Evolutionary conservation across 1,140 invertebrate species (phyloP).

Genomic region (Cydia splendana): DNA sequence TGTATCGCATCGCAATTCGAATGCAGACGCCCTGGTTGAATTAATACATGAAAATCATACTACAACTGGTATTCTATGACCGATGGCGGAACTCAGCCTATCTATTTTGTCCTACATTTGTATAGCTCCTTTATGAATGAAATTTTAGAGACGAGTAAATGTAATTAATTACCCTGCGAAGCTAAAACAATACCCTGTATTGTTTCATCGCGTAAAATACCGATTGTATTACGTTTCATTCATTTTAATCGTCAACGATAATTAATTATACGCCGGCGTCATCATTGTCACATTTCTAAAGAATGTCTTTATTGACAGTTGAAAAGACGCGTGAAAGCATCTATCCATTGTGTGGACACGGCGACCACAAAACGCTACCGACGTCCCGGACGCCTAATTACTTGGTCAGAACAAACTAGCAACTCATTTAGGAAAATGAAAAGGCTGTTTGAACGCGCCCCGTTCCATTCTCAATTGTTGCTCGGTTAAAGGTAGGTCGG

Average conservation of each 20-base stretch:
- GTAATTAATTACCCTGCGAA: not conserved
- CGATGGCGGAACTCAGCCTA: not conserved
- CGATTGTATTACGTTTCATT: not conserved
- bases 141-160: not conserved
- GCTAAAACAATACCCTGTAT: not conserved
- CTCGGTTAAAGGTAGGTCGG: conserved; percentile 49
- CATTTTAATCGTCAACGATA: conserved; percentile 43
- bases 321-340: conserved; percentile 55
- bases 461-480: conserved; percentile 58
- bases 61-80: not conserved
- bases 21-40: not conserved
- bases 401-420: conserved; percentile 48
- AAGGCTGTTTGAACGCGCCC: conserved; percentile 58
- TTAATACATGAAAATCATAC: not conserved
- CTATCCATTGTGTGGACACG: conserved; percentile 55
- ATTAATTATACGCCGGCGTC: conserved; percentile 46
- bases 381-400: conserved; percentile 54
- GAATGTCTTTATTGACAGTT: conserved; percentile 55
- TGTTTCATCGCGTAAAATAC: conserved; percentile 12
- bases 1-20: too few relatives aligned
- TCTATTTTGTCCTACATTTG: not conserved
- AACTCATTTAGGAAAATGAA: conserved; percentile 74
- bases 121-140: not conserved
- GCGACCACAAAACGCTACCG: conserved; percentile 56
- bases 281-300: conserved; percentile 43